Evolutionary conservation across 2,888 invertebrate genomes (phyloP).

Genomic region (Scaptomyza polygonia): DNA sequence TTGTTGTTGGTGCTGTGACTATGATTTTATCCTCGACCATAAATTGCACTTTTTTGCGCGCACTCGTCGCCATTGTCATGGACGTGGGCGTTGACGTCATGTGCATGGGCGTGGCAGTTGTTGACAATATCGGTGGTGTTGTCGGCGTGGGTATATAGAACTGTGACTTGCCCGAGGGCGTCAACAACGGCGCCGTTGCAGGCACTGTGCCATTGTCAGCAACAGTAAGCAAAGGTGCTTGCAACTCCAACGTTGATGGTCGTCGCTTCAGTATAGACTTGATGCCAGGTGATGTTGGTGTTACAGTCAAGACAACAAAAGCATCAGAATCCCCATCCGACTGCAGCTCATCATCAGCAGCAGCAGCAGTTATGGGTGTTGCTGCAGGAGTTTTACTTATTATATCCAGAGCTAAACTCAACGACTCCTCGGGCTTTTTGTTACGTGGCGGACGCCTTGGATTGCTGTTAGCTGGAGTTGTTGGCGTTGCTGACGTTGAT

Average conservation of each 20-base stretch:
- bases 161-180: conserved; percentile 77
- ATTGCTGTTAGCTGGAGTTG: conserved; percentile 59
- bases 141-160: conserved; percentile 80
- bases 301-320: conserved; percentile 71
- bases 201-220: conserved; percentile 46
- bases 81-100: conserved; percentile 47
- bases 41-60: conserved; percentile 90
- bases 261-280: conserved; percentile 88
- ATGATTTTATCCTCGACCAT: conserved; percentile 87
- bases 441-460: conserved; percentile 81
- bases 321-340: conserved; percentile 24
- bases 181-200: conserved; percentile 33
- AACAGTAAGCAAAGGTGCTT: conserved; percentile 40
- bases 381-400: conserved; percentile 3
- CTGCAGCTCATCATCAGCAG: conserved; percentile 20
- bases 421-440: conserved; percentile 64
- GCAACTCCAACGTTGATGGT: conserved; percentile 83
- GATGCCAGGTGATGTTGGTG: conserved; percentile 83
- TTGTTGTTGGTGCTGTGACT: conserved; percentile 38
- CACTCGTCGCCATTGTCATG: conserved; percentile 53
- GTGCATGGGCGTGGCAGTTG: conserved; percentile 84
- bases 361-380: neutral
- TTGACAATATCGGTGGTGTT: conserved; percentile 76
- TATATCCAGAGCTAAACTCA: conserved; percentile 18
- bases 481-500: conserved; percentile 3